Conservation (phyloP, 2,113 vertebrate genomes). For the Chlorocebus sabaeus region DNA sequence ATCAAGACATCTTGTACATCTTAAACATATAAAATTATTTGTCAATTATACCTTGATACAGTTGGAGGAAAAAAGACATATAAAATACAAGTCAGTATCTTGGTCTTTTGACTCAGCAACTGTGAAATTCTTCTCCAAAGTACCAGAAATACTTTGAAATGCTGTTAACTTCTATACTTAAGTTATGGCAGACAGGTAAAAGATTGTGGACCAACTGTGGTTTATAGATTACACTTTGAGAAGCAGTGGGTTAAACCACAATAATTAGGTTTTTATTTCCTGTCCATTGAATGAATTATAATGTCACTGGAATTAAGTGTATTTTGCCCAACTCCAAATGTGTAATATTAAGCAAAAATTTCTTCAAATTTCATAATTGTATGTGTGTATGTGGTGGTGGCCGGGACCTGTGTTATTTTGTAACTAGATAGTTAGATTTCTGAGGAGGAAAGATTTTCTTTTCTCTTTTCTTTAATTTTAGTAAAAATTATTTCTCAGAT, state of each 20-base stretch:
- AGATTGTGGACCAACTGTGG: neutral
- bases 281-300: neutral
- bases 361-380: neutral
- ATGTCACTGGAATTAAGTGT: neutral
- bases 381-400: neutral
- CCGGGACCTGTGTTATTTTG: neutral
- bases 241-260: neutral
- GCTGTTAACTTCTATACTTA: neutral
- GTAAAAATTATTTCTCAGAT: neutral
- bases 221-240: neutral
- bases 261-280: neutral
- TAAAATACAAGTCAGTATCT: neutral
- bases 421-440: neutral
- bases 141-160: neutral
- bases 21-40: neutral
- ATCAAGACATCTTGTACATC: neutral
- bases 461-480: neutral
- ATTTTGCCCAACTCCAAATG: neutral
- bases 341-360: neutral
- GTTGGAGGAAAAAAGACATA: neutral
- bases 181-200: neutral
- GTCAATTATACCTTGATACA: neutral
- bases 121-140: neutral
- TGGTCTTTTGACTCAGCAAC: neutral
- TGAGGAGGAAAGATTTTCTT: neutral